Percentiles rank a stretch among this genome's conserved stretches.
Evolutionary conservation across 2,797 vertebrate species (phyloP).

Genomic region (Heliangelus exortis): DNA sequence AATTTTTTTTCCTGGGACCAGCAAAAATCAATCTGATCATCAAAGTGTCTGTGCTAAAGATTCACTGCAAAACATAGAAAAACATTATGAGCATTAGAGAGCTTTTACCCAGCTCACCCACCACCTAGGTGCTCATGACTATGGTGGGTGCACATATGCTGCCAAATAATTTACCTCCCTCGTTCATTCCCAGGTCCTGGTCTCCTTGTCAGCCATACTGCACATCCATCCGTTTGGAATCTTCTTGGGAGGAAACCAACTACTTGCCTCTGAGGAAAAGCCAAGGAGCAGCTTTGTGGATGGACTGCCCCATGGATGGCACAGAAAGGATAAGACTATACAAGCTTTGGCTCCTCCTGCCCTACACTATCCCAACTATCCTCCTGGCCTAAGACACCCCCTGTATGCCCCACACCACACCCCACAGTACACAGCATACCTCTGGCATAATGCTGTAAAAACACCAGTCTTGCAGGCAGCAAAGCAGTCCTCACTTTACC

Average conservation of each 20-base stretch:
- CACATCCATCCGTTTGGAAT: neutral
- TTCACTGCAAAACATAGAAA: neutral
- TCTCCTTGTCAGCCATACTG: neutral
- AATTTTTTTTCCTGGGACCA: neutral
- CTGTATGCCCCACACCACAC: neutral
- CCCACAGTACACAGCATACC: neutral
- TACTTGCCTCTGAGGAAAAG: neutral
- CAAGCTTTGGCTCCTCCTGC: slow-evolving; percentile 22
- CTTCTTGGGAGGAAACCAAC: neutral
- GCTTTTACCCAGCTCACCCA: neutral
- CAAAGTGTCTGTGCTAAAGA: neutral
- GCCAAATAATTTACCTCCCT: slow-evolving; percentile 7
- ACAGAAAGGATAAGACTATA: neutral
- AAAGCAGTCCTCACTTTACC: slow-evolving; percentile 30
- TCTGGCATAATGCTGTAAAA: slow-evolving; percentile 33
- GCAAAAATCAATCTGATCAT: neutral
- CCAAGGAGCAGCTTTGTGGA: neutral
- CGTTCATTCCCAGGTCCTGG: neutral
- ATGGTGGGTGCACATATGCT: neutral
- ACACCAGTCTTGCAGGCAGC: slow-evolving; percentile 64
- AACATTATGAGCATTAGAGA: neutral
- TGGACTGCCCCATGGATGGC: neutral
- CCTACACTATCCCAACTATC: neutral
- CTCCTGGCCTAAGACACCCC: slow-evolving; percentile 32
- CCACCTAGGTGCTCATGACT: neutral